These are phyloP conservation scores for Sympetrum striolatum DNA, from an alignment of 2,888 invertebrate species.

Conservation along the genomic window DNA sequence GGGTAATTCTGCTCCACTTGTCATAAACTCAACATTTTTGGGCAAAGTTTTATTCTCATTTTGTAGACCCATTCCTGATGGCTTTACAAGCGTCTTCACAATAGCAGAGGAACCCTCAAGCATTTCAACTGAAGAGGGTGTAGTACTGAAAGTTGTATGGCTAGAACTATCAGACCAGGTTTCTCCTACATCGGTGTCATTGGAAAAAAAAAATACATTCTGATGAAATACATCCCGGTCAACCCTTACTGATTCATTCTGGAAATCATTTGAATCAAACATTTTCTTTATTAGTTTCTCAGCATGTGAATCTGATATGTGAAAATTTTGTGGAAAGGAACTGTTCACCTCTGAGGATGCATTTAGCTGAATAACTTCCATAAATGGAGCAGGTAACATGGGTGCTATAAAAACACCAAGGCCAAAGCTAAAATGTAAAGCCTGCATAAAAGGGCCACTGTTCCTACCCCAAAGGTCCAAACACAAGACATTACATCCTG, in stretches of 20 bases:
- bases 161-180: not conserved
- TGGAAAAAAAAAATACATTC: not conserved
- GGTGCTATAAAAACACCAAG: slow-evolving; percentile 61
- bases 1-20: not conserved
- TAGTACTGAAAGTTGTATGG: not conserved
- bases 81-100: not conserved
- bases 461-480: slow-evolving; percentile 54
- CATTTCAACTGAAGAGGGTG: not conserved
- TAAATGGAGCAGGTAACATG: slow-evolving; percentile 58
- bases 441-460: slow-evolving; percentile 60
- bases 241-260: not conserved
- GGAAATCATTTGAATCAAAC: not conserved
- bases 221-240: slow-evolving; percentile 1
- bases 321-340: slow-evolving; percentile 36
- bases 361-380: slow-evolving; percentile 48
- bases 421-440: slow-evolving; percentile 60
- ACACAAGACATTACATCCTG: slow-evolving; percentile 60
- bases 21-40: not conserved
- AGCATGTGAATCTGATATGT: slow-evolving; percentile 36
- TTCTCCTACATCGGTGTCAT: slow-evolving; percentile 6
- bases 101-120: not conserved
- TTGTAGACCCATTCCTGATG: not conserved
- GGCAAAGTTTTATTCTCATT: not conserved
- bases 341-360: slow-evolving; percentile 26
- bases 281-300: slow-evolving; percentile 4